Evolutionary conservation across 2,888 invertebrate species (phyloP).

Genomic region (Melieria crassipennis): DNA sequence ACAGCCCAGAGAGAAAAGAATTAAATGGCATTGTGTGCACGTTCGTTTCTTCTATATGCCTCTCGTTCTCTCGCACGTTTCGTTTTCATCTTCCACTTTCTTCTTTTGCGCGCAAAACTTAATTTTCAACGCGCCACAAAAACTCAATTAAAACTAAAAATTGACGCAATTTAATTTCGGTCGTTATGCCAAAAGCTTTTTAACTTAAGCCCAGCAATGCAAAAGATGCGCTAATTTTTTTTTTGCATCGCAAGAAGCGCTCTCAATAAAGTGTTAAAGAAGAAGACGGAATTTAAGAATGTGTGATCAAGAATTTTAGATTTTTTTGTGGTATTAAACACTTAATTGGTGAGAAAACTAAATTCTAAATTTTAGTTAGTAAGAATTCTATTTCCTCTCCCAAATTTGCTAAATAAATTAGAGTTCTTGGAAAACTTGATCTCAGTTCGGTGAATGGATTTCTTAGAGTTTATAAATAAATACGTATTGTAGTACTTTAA

Average conservation of each 20-base stretch:
- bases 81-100: too few species aligned
- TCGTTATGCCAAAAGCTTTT: neutral
- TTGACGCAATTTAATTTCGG: neutral
- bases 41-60: too few species aligned
- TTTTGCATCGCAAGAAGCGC: neutral
- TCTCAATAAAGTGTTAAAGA: neutral
- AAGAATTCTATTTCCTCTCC: too few species aligned
- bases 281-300: neutral
- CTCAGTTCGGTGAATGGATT: too few species aligned
- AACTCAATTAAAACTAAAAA: constrained; percentile 5
- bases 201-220: neutral
- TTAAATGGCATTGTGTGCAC: too few species aligned
- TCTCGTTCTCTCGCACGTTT: too few species aligned
- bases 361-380: neutral
- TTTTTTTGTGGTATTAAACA: neutral
- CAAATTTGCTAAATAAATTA: too few species aligned
- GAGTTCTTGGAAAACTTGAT: too few species aligned
- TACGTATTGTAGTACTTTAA: too few species aligned
- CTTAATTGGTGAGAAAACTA: neutral
- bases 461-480: too few species aligned
- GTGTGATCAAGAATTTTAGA: too few species aligned
- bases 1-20: too few species aligned
- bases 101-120: neutral
- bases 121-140: neutral
- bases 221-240: neutral